Percentiles rank a stretch among this genome's conserved stretches.
These are phyloP conservation scores for Erythrocercus mccallii DNA, from an alignment of 2,113 vertebrate species.

Conservation along the genomic window DNA sequence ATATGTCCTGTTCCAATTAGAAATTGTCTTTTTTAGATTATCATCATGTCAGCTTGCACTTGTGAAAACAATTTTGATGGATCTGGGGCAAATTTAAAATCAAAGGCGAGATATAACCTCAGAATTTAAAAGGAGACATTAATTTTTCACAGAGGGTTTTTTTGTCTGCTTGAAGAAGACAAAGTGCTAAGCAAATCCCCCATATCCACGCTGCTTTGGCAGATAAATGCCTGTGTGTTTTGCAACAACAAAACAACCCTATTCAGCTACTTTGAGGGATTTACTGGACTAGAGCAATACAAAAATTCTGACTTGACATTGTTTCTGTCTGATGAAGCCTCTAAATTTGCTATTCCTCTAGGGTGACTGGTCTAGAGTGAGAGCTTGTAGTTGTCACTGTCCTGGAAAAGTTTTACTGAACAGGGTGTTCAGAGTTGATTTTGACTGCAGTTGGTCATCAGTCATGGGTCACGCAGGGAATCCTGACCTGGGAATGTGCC, in stretches of 20 bases:
- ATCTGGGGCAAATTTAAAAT: slow-evolving; percentile 59
- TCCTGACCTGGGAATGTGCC: not conserved
- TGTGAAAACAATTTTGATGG: slow-evolving; percentile 50
- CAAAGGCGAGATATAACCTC: slow-evolving; percentile 10
- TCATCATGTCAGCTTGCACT: slow-evolving; percentile 24
- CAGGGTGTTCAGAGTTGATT: not conserved
- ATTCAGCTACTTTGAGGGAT: not conserved
- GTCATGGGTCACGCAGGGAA: not conserved
- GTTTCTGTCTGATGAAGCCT: not conserved
- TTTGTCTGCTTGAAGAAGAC: slow-evolving; percentile 32
- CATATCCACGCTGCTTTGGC: not conserved
- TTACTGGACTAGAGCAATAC: not conserved
- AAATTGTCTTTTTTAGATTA: slow-evolving; percentile 45
- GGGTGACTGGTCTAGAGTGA: not conserved
- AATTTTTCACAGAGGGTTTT: slow-evolving; percentile 33
- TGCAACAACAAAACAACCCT: not conserved
- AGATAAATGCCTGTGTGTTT: not conserved
- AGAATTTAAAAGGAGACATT: slow-evolving; percentile 24
- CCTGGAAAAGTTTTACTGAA: not conserved
- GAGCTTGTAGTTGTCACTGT: not conserved
- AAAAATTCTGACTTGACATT: not conserved
- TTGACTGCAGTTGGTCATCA: not conserved
- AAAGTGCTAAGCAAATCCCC: not conserved
- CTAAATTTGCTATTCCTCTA: not conserved
- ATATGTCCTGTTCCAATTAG: slow-evolving; percentile 48